Evolutionary conservation across 2,113 vertebrate genomes (phyloP), one percentile per base, ranked within the genome.

Genomic region (Zapornia atra): DNA sequence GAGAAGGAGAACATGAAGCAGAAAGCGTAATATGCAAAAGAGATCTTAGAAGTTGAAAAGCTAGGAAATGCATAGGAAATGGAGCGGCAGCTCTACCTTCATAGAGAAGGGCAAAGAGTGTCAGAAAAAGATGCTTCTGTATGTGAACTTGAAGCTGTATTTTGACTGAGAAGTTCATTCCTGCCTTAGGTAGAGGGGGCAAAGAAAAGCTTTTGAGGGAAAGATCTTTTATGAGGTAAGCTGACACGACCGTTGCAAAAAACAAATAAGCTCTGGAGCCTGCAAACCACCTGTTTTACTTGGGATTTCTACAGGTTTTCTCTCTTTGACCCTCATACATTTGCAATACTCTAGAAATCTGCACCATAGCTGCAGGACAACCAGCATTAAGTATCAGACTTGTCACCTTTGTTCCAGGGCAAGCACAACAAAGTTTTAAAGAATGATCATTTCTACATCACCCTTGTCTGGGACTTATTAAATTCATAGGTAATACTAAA

Each of bases 11-110:
- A 51, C 19, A 20, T 38, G 26, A 94, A 82, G 19, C 15, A 31
- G 40, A 61, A 89, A 61, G 34, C 20, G 6, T 29, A 36, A 34
- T 28, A 57, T 38, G 26, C 20, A 69, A 22, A 83, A 56, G 6
- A 77, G 10, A 9, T 9, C 11, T 76, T 48, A 36, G 26, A 72
- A 69, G 11, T 19, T 64, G 20, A 77, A 56, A 34, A 59, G 19
- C 5, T 76, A 33, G 66, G 36, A 88, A 82, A 73, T 25, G 22
- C 25, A 10, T 50, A 73, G 54, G 20, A 86, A 92, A 79, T 4
- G 1, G 15, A 70, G 18, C 69, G 18, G 12, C 19, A 48, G 34
- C 4, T 33, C 42, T n/a, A 0, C 9, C 2, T 7, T 33, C 7
- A 4, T 14, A 73, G 20, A 21, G 79, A 18, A 75, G 17, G 5